phyloP scores from a whole-genome alignment of 1,140 invertebrate species.

The Probaryconus sp. region DNA sequence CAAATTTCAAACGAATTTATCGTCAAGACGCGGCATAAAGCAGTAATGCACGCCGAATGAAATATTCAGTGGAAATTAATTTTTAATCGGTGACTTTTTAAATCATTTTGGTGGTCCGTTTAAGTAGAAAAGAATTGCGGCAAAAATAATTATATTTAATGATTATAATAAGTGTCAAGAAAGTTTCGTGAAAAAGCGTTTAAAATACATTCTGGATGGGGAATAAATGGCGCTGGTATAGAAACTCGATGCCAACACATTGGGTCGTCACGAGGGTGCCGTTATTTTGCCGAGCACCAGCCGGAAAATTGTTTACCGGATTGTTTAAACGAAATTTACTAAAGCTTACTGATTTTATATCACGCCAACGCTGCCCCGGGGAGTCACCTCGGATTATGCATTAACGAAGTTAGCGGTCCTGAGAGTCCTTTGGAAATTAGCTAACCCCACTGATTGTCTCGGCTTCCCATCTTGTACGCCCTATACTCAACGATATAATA shows the following conservation, averaged over 20 bases:
- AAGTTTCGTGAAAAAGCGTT: slow-evolving; percentile 48
- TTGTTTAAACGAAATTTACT: slow-evolving; percentile 79
- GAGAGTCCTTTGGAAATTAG: slow-evolving; percentile 71
- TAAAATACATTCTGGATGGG: slow-evolving; percentile 38
- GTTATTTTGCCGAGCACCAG: slow-evolving; percentile 77
- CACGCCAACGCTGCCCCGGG: slow-evolving; percentile 74
- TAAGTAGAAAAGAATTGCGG: too few relatives aligned
- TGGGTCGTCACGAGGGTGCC: slow-evolving; percentile 72
- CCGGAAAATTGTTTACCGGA: slow-evolving; percentile 79
- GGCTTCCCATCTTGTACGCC: slow-evolving; percentile 41
- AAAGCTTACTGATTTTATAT: slow-evolving; percentile 79
- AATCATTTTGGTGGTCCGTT: too few relatives aligned
- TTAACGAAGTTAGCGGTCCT: slow-evolving; percentile 76
- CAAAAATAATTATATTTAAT: too few relatives aligned
- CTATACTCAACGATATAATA: slow-evolving; percentile 43
- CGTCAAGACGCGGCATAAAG: slow-evolving; percentile 23
- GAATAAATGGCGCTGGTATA: slow-evolving; percentile 59
- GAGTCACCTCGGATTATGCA: slow-evolving; percentile 75
- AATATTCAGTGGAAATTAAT: too few relatives aligned
- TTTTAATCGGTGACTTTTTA: too few relatives aligned
- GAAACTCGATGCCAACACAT: slow-evolving; percentile 63
- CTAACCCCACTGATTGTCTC: slow-evolving; percentile 68
- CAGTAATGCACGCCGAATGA: slow-evolving; percentile 33
- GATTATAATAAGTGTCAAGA: slow-evolving; percentile 34
- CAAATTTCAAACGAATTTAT: slow-evolving; percentile 56